These are phyloP conservation scores for Chrysomela aeneicollis DNA, from an alignment of 2,888 invertebrate species.

Conservation along the genomic window DNA sequence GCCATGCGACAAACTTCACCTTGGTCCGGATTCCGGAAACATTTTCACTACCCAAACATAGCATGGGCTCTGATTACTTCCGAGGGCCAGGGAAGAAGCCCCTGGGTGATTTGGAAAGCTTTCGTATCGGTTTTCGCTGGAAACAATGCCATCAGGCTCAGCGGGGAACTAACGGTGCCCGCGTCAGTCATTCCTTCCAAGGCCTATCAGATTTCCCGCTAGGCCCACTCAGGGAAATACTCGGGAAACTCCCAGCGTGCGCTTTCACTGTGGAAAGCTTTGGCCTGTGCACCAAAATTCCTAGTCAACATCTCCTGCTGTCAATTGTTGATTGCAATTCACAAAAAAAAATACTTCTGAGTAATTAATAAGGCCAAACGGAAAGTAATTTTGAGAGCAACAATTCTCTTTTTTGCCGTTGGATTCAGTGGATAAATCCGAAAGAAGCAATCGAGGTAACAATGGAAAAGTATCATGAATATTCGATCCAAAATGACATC, in stretches of 20 bases:
- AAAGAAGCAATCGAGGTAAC: too few species aligned
- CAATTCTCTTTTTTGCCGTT: too few species aligned
- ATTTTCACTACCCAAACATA: not conserved
- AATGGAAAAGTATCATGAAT: too few species aligned
- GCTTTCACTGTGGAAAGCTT: not conserved
- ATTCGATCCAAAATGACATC: too few species aligned
- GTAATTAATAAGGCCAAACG: too few species aligned
- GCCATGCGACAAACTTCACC: slow-evolving; percentile 2
- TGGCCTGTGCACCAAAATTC: too few species aligned
- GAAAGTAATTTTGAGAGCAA: too few species aligned
- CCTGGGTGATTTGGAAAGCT: slow-evolving; percentile 14
- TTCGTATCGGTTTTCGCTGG: slow-evolving; percentile 36
- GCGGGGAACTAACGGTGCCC: slow-evolving; percentile 34
- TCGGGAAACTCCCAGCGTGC: not conserved
- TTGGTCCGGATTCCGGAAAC: slow-evolving; percentile 15
- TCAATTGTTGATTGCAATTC: too few species aligned
- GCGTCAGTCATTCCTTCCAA: slow-evolving; percentile 24
- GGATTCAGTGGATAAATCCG: too few species aligned
- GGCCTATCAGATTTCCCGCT: slow-evolving; percentile 37
- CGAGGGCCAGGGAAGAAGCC: slow-evolving; percentile 8
- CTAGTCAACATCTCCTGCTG: too few species aligned
- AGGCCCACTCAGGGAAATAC: slow-evolving; percentile 32
- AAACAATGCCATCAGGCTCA: slow-evolving; percentile 44
- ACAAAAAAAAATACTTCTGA: too few species aligned
- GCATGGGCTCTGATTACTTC: slow-evolving; percentile 11